Evolutionary conservation across 2,797 vertebrate species (phyloP), one percentile per base, ranked within the genome.

Genomic region (Labeo calbasu): DNA sequence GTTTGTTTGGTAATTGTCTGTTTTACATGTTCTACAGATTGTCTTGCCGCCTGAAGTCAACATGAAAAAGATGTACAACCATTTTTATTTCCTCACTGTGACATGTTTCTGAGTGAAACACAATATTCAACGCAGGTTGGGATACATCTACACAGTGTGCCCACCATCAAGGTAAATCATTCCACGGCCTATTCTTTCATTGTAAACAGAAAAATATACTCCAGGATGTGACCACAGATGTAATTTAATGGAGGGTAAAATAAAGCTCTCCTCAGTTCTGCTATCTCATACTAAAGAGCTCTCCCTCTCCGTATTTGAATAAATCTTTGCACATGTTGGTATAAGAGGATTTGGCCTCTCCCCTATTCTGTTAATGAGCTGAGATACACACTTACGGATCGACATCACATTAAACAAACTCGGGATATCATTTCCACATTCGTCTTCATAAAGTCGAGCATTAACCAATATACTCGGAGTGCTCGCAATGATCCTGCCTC

Each of bases 261-360:
- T 1, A 48, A 25, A 50, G 23, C 25, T 73, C 17, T 53, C 50
- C 5, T 53, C 50, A 55, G 50, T 59, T 85, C 61, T 69, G 55
- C 72, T 70, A 21, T 71, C n/a, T 78, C 66, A 46, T 32, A 40
- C 51, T 70, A 68, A 83, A 50, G 28, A 71, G 84, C 87, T 86
- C 85, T 89, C 90, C 59, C 77, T 90, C 85, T 59, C 10, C 23
- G 90, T 80, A 87, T 90, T 89, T 88, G 88, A 91, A 86, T 92
- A 91, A 92, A 92, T 92, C 89, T 92, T 85, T 88, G 86, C 88
- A 88, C 89, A 89, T 90, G 92, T 91, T 84, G 90, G 88, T 87
- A 87, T 93, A 93, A 93, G 92, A 92, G 92, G 91, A 94, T 93
- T 94, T 92, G 84, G 89, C 87, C 92, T 92, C 91, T 89, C 46